A percentile compares a stretch with the other conserved stretches of the same genome.
Evolutionary conservation across 1,140 invertebrate genomes (phyloP).

Genomic region (Hypsibius dujardini): DNA sequence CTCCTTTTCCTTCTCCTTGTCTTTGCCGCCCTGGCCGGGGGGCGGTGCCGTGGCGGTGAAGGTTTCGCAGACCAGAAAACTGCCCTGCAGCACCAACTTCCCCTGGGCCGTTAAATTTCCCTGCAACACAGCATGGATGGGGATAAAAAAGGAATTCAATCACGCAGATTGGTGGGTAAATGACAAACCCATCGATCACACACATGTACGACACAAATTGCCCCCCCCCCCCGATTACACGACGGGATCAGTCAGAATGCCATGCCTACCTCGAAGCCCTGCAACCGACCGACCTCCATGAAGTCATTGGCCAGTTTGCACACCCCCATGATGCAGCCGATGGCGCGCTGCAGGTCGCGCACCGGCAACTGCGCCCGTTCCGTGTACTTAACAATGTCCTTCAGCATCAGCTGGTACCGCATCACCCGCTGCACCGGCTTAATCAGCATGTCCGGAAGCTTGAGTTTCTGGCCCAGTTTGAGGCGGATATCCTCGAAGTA

Average conservation of each 20-base stretch:
- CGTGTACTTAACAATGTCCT: no score
- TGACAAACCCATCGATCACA: no score
- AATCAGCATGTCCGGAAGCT: slow-evolving; percentile 83
- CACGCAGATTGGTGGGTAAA: no score
- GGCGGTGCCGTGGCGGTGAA: slow-evolving; percentile 20
- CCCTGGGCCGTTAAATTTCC: slow-evolving; percentile 95
- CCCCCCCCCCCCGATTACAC: no score
- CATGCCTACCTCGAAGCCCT: slow-evolving; percentile 86
- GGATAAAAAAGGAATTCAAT: slow-evolving; percentile 1
- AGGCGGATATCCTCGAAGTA: slow-evolving; percentile 88
- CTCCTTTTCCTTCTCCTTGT: slow-evolving; percentile 17
- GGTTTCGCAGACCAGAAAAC: slow-evolving; percentile 53
- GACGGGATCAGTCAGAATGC: no score
- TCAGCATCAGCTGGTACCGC: slow-evolving; percentile 86
- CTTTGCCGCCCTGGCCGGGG: slow-evolving; percentile 15
- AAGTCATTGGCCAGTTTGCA: no score
- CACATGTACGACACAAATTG: no score
- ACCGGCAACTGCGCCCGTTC: no score
- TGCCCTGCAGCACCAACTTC: slow-evolving; percentile 75
- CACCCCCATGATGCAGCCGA: no score
- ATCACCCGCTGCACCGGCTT: slow-evolving; percentile 96
- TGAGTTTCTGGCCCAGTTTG: slow-evolving; percentile 78
- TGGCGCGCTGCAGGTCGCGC: no score
- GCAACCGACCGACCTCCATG: no score
- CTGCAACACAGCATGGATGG: slow-evolving; percentile 38